A percentile compares a stretch with the other conserved stretches of the same genome.
phyloP scores from a whole-genome alignment of 2,797 vertebrate genomes.

The Melopsittacus undulatus region DNA sequence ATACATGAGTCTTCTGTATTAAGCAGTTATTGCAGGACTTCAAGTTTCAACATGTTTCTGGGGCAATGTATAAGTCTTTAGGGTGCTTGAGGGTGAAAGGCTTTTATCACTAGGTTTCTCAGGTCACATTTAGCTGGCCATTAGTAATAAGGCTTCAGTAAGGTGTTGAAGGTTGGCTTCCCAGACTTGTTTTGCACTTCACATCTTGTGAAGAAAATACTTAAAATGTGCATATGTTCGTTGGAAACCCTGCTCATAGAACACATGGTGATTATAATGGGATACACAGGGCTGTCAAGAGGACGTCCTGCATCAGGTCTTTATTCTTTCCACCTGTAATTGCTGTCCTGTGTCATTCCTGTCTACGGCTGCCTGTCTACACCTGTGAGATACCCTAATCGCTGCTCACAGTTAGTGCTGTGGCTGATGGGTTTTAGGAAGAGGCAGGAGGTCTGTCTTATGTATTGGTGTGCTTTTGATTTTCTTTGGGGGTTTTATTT shows the following conservation, averaged over 20 bases:
- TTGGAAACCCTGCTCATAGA: background rate
- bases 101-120: background rate
- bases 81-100: background rate
- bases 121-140: background rate
- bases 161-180: background rate
- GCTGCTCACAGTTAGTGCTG: background rate
- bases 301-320: background rate
- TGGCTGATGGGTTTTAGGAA: background rate
- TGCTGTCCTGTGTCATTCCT: background rate
- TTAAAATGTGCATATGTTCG: fast-evolving
- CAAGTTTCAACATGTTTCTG: background rate
- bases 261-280: fast-evolving
- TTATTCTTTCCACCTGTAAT: background rate
- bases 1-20: background rate
- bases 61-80: background rate
- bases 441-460: fast-evolving
- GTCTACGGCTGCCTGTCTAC: background rate
- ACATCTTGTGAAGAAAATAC: background rate
- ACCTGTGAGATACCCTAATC: background rate
- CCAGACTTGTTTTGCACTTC: background rate
- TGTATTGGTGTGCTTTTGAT: background rate
- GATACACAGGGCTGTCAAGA: background rate
- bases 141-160: background rate
- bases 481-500: background rate
- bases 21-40: background rate